These are phyloP conservation scores for Invenusta paracnida DNA, from an alignment of 2,888 invertebrate genomes.

Conservation along the genomic window DNA sequence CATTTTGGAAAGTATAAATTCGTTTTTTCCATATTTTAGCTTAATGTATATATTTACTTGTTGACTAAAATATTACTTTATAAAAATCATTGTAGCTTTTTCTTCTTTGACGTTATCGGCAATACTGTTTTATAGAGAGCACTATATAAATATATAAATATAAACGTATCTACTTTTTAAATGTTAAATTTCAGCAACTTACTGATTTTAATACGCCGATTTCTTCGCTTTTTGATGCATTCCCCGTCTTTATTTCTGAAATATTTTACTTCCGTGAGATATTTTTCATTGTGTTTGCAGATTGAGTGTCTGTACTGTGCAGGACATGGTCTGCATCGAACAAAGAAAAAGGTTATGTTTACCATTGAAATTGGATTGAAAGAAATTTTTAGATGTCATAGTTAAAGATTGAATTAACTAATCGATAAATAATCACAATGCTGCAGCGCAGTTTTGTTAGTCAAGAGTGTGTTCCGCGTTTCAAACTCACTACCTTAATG, in stretches of 20 bases:
- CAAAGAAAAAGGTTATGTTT: neutral
- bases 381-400: neutral
- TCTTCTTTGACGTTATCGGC: too few relatives aligned
- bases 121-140: too few relatives aligned
- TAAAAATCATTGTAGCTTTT: too few relatives aligned
- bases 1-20: too few relatives aligned
- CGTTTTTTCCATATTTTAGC: neutral
- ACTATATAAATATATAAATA: too few relatives aligned
- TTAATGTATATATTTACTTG: neutral
- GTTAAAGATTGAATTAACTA: neutral
- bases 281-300: neutral
- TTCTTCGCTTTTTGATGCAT: neutral
- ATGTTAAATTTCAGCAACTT: neutral
- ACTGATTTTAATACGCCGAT: neutral
- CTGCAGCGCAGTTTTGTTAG: too few relatives aligned
- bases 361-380: too few relatives aligned
- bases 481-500: too few relatives aligned
- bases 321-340: neutral
- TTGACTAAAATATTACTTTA: too few relatives aligned
- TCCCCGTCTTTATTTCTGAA: neutral
- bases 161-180: too few relatives aligned
- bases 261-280: neutral
- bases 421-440: too few relatives aligned
- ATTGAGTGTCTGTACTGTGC: neutral
- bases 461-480: too few relatives aligned